Base-by-base conservation (phyloP, 2,888 invertebrate species). In the Drosophila aldrichi region DNA sequence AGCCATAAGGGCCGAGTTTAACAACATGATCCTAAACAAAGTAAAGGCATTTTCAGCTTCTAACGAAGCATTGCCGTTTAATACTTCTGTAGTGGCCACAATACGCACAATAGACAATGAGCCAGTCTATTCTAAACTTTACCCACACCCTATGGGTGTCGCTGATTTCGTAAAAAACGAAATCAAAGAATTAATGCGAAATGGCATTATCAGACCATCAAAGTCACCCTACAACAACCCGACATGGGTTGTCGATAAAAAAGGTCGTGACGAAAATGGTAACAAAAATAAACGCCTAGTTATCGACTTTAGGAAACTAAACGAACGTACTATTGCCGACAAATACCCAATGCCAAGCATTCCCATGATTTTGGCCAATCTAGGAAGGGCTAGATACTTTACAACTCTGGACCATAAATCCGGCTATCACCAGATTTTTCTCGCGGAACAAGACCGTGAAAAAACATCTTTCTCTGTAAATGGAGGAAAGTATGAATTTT, bases 111-210 rank as follows among this genome's bases (percentile, higher is more conserved):
- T 29, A 12, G 49, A 32, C 18, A 18, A n/a, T n/a, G 12, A 49
- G 49, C 49, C 49, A 5, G 18, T 49, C n/a, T 49, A 18, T n/a
- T 49, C 49, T 9, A 49, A 49, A 18, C 41, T 41, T 10, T 20
- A 41, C 18, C 41, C 41, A 0, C 49, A 49, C 6, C 32, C 49
- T 3, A 49, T 49, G 29, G 29, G 49, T 2, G 29, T 32, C 5
- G 18, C n/a, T 32, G 49, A 49, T 12, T 49, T 49, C 6, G 32
- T 32, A 10, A 32, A 32, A 49, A 49, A 49, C 16, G 10, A 49
- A 49, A 49, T 49, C 10, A 49, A 49, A 32, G 9, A 49, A 12
- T 1, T 46, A 10, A 5, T 43, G 20, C 6, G 14, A 14, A 43
- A 43, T 6, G 20, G 12, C 20, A 43, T 43, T 6, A 43, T 43